Evolutionary conservation across 2,888 invertebrate species (phyloP), one percentile per base, ranked within the genome.

Genomic region (Steromphala cineraria): DNA sequence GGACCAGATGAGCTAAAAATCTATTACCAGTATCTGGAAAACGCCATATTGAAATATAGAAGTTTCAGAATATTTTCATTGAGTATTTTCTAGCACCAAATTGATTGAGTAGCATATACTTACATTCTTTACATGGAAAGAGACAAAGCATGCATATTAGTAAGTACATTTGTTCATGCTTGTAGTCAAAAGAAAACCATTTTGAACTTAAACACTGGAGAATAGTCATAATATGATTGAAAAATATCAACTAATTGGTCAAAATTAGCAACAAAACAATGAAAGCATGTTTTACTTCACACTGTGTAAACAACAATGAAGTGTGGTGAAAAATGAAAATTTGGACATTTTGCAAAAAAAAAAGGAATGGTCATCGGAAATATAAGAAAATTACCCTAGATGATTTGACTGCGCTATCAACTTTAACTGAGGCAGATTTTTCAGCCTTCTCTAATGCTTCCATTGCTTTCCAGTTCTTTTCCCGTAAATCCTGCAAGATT

Each of bases 401-500:
- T 75, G 87, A 87, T 87, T 90, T 90, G 84, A 90, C 86, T 82
- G 89, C 90, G 84, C 86, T 89, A 87, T 88, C 88, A 84, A 90
- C 87, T 89, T 90, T 90, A 82, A 89, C 89, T 81, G 88, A 82
- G 71, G 88, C 87, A 78, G 88, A 88, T 86, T 90, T 90, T 88
- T 91, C 91, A 80, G 90, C 86, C 84, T 89, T 88, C 84, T 90
- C 88, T 90, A 91, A 89, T 80, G 91, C 91, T 86, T 91, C 91
- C 91, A 91, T 91, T 82, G 90, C 91, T 87, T 91, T 91, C 91
- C 91, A 91, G 87, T 91, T 91, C 89, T 91, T 91, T 89, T 90
- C 88, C 83, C 91, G 85, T 82, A 91, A 87, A 74, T 91, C 91
- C 91, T 91, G 89, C 77, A 90, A 85, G 62, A 62, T 53, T 40